phyloP scores from a whole-genome alignment of 1,140 invertebrate species.

The Papilio aristodemus region DNA sequence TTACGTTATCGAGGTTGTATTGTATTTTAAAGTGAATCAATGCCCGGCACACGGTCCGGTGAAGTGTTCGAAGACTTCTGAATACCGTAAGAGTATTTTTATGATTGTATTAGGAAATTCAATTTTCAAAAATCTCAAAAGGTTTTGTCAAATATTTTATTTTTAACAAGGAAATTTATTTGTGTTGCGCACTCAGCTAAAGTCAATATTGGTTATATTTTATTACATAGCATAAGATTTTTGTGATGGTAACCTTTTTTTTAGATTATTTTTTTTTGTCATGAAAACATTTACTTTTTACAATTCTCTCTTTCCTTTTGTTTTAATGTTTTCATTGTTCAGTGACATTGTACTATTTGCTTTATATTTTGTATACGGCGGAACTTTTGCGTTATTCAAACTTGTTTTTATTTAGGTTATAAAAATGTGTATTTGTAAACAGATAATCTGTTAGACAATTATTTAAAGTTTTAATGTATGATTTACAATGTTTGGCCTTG shows the following conservation, averaged over 20 bases:
- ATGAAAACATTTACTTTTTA: background rate
- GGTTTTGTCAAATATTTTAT: too few relatives aligned
- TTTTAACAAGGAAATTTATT: background rate
- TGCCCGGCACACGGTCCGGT: too few relatives aligned
- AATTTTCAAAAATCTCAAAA: too few relatives aligned
- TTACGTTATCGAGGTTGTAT: too few relatives aligned
- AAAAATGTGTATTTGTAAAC: slow-evolving; percentile 6
- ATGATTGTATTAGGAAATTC: too few relatives aligned
- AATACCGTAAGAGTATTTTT: too few relatives aligned
- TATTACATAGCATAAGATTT: slow-evolving; percentile 6
- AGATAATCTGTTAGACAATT: slow-evolving; percentile 14
- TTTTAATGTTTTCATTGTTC: background rate
- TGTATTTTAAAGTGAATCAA: too few relatives aligned
- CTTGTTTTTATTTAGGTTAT: background rate
- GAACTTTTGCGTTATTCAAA: background rate
- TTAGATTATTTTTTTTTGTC: slow-evolving; percentile 4
- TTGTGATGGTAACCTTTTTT: slow-evolving; percentile 9
- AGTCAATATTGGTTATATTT: background rate
- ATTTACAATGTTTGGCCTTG: slow-evolving; percentile 62
- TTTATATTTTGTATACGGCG: background rate
- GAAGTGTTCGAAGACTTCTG: too few relatives aligned
- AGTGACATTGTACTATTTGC: background rate
- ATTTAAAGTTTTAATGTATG: slow-evolving; percentile 36
- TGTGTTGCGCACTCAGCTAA: background rate
- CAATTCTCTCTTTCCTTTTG: background rate